Evolutionary conservation across 2,888 invertebrate genomes (phyloP).

Genomic region (Thyatira batis): DNA sequence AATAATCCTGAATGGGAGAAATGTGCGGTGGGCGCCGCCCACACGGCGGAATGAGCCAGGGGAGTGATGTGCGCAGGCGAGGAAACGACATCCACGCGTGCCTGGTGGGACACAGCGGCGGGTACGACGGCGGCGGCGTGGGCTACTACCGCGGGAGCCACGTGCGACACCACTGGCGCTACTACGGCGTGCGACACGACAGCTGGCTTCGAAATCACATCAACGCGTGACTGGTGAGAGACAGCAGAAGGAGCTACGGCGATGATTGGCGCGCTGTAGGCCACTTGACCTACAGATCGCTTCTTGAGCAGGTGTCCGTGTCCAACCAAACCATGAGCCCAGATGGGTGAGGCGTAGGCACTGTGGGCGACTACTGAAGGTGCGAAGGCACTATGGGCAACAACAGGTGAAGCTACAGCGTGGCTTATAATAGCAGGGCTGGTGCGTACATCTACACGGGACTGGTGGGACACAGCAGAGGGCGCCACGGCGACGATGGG

Average conservation of each 20-base stretch:
- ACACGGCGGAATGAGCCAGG: slow-evolving; percentile 54
- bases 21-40: slow-evolving; percentile 52
- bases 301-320: slow-evolving; percentile 56
- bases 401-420: slow-evolving; percentile 27
- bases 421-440: slow-evolving; percentile 49
- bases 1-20: slow-evolving; percentile 39
- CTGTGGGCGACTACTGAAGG: slow-evolving; percentile 9
- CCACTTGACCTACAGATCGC: slow-evolving; percentile 51
- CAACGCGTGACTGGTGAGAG: slow-evolving; percentile 74
- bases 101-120: slow-evolving; percentile 73
- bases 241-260: slow-evolving; percentile 65
- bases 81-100: slow-evolving; percentile 60
- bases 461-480: slow-evolving; percentile 49
- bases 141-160: slow-evolving; percentile 26
- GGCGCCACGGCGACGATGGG: slow-evolving; percentile 30
- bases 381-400: slow-evolving; percentile 10
- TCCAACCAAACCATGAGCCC: slow-evolving; percentile 32
- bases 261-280: slow-evolving; percentile 45
- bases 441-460: slow-evolving; percentile 51
- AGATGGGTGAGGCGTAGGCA: slow-evolving; percentile 32
- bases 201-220: slow-evolving; percentile 42
- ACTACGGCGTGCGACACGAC: slow-evolving; percentile 50
- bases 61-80: slow-evolving; percentile 39
- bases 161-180: slow-evolving; percentile 34
- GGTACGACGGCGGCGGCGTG: slow-evolving; percentile 50